Percentiles rank a stretch among this genome's conserved stretches.
Conservation (phyloP, 2,888 invertebrate genomes). For the Thysanoteuthis rhombus region DNA sequence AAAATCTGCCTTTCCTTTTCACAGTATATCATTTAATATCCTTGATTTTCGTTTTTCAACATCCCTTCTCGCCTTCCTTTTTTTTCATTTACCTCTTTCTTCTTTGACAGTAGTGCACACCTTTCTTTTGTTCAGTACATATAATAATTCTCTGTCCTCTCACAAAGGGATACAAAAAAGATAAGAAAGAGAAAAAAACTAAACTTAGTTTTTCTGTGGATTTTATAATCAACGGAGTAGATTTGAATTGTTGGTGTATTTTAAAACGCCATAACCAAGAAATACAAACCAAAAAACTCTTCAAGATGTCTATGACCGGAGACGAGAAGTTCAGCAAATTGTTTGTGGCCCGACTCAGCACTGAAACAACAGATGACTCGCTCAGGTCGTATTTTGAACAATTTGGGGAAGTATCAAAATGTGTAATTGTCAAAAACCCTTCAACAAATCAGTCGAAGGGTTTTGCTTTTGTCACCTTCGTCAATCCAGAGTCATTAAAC, state of each 20-base stretch:
- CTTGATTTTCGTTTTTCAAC: background rate
- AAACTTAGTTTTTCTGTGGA: background rate
- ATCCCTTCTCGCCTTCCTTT: background rate
- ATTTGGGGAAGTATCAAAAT: slow-evolving; percentile 14
- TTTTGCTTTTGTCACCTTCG: slow-evolving; percentile 97
- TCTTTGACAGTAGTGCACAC: background rate
- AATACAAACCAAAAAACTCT: background rate
- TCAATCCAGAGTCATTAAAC: slow-evolving; percentile 91
- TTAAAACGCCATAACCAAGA: background rate
- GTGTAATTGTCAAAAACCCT: slow-evolving; percentile 23
- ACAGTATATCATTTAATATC: background rate
- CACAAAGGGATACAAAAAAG: background rate
- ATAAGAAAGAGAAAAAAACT: background rate
- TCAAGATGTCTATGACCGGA: background rate
- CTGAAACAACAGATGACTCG: background rate
- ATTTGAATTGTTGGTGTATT: background rate
- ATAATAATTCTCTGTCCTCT: background rate
- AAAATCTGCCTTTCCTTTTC: background rate
- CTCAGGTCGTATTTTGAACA: background rate
- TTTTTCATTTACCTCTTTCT: background rate
- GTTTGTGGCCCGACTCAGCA: slow-evolving; percentile 16
- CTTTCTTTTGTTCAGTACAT: background rate
- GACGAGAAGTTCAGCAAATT: slow-evolving; percentile 17
- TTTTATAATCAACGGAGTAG: background rate
- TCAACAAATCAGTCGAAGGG: slow-evolving; percentile 77